Percentiles rank a stretch among this genome's conserved stretches.
Conservation (phyloP, 2,888 invertebrate species). For the Epistrophe grossulariae region DNA sequence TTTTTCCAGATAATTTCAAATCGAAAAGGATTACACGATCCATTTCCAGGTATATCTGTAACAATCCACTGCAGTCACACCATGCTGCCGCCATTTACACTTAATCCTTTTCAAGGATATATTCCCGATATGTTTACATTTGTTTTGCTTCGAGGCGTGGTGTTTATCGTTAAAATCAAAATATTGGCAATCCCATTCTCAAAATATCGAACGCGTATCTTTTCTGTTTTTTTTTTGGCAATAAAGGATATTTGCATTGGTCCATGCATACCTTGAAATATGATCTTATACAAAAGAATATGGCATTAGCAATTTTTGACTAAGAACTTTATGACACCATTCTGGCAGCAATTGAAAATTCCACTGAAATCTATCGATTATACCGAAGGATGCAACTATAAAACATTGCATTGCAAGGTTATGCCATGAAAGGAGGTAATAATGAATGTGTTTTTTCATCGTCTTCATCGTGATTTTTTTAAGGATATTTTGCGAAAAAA, state of each 20-base stretch:
- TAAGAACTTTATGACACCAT: conserved; percentile 53
- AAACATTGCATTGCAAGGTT: conserved; percentile 57
- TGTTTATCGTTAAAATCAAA: conserved; percentile 82
- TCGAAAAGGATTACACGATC: conserved; percentile 70
- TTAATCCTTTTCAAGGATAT: conserved; percentile 74
- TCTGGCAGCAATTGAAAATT: conserved; percentile 25
- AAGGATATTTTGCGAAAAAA: background rate
- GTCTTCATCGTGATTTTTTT: conserved; percentile 21
- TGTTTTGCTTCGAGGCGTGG: conserved; percentile 78
- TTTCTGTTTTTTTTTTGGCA: conserved; percentile 44
- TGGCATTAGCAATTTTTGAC: background rate
- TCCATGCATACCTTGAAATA: conserved; percentile 30
- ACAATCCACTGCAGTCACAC: conserved; percentile 34
- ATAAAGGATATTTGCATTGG: conserved; percentile 76
- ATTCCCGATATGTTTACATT: conserved; percentile 50
- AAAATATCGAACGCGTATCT: conserved; percentile 10
- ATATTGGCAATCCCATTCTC: conserved; percentile 80
- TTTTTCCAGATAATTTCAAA: conserved; percentile 46
- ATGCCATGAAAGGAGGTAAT: conserved; percentile 64
- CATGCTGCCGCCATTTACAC: conserved; percentile 12
- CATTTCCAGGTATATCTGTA: conserved; percentile 62
- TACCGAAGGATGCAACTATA: conserved; percentile 61
- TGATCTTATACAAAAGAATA: conserved; percentile 53
- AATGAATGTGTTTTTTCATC: conserved; percentile 55
- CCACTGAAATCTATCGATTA: conserved; percentile 48